These are phyloP conservation scores for Enchytraeus crypticus DNA, from an alignment of 2,888 invertebrate genomes.

Conservation along the genomic window DNA sequence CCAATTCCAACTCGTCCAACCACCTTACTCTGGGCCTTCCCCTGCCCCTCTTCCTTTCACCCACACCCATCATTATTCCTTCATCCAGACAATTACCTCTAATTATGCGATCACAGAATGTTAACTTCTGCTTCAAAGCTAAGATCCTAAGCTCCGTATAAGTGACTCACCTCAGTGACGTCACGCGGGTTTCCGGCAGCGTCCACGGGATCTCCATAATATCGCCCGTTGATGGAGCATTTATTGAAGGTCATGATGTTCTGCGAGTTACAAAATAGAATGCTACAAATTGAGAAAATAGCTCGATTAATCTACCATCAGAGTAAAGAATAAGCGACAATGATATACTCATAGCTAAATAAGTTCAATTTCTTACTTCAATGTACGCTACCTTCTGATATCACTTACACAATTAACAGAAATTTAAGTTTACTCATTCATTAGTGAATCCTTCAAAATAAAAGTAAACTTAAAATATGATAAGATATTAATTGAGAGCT, in stretches of 20 bases:
- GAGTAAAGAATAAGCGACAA: too few relatives aligned
- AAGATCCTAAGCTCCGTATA: neutral
- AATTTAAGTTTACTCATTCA: too few relatives aligned
- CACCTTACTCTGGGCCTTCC: neutral
- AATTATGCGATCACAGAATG: neutral
- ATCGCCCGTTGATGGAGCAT: conserved; percentile 83
- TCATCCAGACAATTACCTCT: neutral
- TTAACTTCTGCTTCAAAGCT: neutral
- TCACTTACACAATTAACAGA: too few relatives aligned
- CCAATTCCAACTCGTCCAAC: too few relatives aligned
- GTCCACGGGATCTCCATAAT: conserved; percentile 85
- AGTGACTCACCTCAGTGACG: conserved; percentile 64
- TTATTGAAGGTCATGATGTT: conserved; percentile 99
- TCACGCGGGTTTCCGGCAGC: conserved; percentile 75
- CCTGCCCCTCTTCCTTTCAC: neutral
- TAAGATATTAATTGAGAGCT: too few relatives aligned
- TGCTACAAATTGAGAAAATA: too few relatives aligned
- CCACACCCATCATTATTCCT: neutral
- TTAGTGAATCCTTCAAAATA: too few relatives aligned
- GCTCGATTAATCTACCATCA: too few relatives aligned
- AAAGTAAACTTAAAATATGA: too few relatives aligned
- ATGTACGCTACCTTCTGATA: too few relatives aligned
- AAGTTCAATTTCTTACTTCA: too few relatives aligned
- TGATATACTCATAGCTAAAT: too few relatives aligned
- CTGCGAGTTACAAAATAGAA: conserved; percentile 53